Conservation (phyloP, 2,888 invertebrate species). For the Polymixis flavicincta region DNA sequence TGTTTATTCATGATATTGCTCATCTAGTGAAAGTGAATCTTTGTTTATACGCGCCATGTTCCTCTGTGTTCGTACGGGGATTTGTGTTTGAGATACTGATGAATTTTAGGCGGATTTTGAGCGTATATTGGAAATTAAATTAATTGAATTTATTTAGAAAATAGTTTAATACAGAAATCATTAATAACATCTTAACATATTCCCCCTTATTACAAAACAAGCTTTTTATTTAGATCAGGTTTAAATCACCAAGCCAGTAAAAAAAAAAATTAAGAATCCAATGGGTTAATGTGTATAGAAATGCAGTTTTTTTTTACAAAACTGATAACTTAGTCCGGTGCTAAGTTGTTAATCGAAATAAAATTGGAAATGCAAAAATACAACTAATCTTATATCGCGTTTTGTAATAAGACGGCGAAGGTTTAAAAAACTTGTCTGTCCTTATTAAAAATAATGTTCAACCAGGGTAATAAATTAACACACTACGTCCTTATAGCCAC, state of each 20-base stretch:
- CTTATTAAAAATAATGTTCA: neutral
- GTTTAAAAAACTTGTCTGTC: neutral
- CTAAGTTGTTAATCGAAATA: no score
- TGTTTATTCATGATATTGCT: constrained; percentile 90
- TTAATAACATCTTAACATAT: neutral
- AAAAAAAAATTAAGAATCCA: no score
- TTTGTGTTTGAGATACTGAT: constrained; percentile 26
- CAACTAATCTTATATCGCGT: no score
- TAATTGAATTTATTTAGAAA: neutral
- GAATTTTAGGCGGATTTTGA: neutral
- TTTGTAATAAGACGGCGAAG: neutral
- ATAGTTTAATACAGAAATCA: neutral
- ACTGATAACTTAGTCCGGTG: no score
- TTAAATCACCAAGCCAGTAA: no score
- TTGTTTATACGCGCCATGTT: constrained; percentile 76
- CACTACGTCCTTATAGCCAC: no score
- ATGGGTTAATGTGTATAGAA: no score
- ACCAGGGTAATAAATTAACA: neutral
- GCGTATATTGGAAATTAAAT: neutral
- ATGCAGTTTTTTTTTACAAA: no score
- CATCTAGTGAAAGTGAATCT: constrained; percentile 88
- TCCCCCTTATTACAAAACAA: no score
- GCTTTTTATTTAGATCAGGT: no score
- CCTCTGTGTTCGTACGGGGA: constrained; percentile 14
- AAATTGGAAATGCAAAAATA: no score